A percentile compares a stretch with the other conserved stretches of the same genome.
These are phyloP conservation scores for Lycodopsis pacificus DNA, from an alignment of 2,797 vertebrate genomes.

Conservation along the genomic window DNA sequence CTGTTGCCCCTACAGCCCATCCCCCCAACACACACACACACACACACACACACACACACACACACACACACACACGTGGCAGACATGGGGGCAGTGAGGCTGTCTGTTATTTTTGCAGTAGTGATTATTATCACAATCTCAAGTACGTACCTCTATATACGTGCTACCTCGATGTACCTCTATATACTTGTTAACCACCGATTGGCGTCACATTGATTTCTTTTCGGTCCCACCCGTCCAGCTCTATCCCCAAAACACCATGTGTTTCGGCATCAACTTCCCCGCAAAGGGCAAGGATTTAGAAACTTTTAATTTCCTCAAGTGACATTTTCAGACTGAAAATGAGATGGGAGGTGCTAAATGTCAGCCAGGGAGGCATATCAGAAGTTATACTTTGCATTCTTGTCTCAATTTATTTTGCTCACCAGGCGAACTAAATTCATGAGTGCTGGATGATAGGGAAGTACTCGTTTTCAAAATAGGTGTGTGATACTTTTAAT, in stretches of 20 bases:
- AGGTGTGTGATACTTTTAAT: conserved; percentile 59
- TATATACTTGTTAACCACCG: neutral
- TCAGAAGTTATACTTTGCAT: conserved; percentile 46
- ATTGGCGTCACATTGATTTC: conserved; percentile 7
- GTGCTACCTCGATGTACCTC: neutral
- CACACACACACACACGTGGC: conserved; percentile 6
- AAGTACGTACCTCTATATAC: neutral
- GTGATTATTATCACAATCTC: conserved; percentile 27
- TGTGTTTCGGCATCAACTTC: conserved; percentile 20
- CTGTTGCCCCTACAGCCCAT: conserved; percentile 18
- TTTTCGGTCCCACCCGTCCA: conserved; percentile 4
- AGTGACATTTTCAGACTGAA: conserved; percentile 67
- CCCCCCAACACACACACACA: neutral
- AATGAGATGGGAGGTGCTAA: conserved; percentile 46
- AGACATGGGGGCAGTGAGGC: conserved; percentile 25
- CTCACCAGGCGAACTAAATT: conserved; percentile 40
- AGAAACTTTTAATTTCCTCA: conserved; percentile 50
- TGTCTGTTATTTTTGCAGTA: conserved; percentile 28
- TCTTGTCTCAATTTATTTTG: conserved; percentile 50
- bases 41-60: conserved; percentile 12
- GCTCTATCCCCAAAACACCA: conserved; percentile 7
- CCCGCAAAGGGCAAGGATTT: conserved; percentile 33
- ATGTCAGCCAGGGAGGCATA: conserved; percentile 59
- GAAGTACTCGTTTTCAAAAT: conserved; percentile 55
- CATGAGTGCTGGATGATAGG: conserved; percentile 45